Conservation (phyloP, 2,113 vertebrate species). For the Anguilla rostrata region DNA sequence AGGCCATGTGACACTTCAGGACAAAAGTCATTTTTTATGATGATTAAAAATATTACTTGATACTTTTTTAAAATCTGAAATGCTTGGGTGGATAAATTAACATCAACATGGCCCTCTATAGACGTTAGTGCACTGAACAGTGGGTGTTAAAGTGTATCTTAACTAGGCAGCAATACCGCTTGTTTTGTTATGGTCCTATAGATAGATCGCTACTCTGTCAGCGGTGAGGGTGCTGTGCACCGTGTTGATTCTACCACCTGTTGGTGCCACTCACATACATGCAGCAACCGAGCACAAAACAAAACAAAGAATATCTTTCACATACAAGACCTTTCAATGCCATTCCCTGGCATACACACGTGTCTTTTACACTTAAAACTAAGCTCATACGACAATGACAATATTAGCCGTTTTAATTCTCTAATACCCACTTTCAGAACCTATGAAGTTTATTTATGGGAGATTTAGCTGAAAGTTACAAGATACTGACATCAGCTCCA, state of each 20-base stretch:
- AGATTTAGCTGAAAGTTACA: background rate
- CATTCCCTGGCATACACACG: background rate
- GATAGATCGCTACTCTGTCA: constrained; percentile 12
- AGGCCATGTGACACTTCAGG: too few species aligned
- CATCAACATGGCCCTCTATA: background rate
- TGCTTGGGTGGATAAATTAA: background rate
- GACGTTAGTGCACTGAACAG: background rate
- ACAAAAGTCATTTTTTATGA: too few species aligned
- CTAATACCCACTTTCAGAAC: background rate
- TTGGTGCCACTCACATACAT: background rate
- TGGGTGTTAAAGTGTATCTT: background rate
- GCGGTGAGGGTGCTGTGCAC: background rate
- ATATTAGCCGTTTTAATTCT: background rate
- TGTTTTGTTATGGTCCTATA: constrained; percentile 11
- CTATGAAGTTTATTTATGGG: background rate
- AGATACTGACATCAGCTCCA: background rate
- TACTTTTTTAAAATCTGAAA: background rate
- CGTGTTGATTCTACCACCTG: constrained; percentile 14
- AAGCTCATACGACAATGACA: too few species aligned
- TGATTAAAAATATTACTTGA: too few species aligned
- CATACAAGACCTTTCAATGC: background rate
- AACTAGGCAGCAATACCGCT: background rate
- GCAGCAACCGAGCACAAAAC: background rate
- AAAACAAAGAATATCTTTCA: background rate
- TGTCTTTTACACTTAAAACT: too few species aligned